A percentile compares a stretch with the other conserved stretches of the same genome.
phyloP scores from a whole-genome alignment of 2,888 invertebrate genomes.

The Andrena trimmerana region DNA sequence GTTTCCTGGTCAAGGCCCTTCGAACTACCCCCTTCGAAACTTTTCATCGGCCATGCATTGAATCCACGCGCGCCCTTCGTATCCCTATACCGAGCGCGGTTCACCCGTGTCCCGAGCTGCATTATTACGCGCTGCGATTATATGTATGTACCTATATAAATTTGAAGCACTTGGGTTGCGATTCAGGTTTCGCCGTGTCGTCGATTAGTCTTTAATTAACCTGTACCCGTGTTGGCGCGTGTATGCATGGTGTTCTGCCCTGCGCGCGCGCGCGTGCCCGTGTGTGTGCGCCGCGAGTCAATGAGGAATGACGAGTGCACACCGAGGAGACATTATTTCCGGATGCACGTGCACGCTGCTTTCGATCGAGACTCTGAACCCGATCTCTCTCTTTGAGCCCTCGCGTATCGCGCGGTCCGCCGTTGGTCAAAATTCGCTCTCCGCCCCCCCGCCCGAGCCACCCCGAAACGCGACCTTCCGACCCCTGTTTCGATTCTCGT shows the following conservation, averaged over 20 bases:
- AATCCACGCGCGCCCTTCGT: constrained; percentile 9
- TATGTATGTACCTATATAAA: constrained; percentile 64
- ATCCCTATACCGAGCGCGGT: constrained; percentile 9
- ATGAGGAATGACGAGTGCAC: constrained; percentile 35
- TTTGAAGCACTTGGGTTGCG: constrained; percentile 72
- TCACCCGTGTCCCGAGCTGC: constrained; percentile 61
- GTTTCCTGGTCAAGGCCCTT: constrained; percentile 20
- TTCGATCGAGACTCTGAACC: constrained; percentile 19
- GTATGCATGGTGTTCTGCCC: neutral
- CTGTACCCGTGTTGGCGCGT: constrained; percentile 46
- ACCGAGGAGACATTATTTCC: constrained; percentile 50
- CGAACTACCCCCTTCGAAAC: constrained; percentile 3
- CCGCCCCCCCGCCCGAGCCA: neutral
- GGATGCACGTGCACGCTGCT: constrained; percentile 51
- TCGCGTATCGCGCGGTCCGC: neutral
- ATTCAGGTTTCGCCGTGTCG: constrained; percentile 67
- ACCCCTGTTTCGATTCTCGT: constrained; percentile 37
- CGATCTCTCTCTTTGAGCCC: neutral
- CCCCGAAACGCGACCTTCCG: constrained; percentile 33
- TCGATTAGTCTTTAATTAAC: constrained; percentile 72
- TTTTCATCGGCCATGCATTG: constrained; percentile 31
- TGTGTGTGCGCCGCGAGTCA: neutral
- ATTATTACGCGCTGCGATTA: constrained; percentile 54
- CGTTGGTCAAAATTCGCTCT: constrained; percentile 4
- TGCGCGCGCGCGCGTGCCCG: neutral